These are phyloP conservation scores for Diorhabda sublineata DNA, from an alignment of 1,140 invertebrate genomes.

Conservation along the genomic window DNA sequence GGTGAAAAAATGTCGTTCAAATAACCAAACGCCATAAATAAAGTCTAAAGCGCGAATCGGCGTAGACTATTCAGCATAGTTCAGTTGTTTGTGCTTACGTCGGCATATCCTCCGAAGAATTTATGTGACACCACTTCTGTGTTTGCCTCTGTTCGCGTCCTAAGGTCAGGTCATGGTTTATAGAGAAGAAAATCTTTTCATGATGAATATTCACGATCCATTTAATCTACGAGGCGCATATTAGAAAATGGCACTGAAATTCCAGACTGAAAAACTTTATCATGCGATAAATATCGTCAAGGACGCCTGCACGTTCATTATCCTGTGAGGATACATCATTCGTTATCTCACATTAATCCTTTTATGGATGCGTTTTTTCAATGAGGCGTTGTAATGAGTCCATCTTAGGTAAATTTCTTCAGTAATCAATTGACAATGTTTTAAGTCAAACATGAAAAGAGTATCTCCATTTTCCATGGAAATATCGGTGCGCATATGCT, in stretches of 20 bases:
- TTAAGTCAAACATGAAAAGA: too few relatives aligned
- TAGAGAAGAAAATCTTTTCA: constrained; percentile 10
- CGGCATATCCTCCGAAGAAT: constrained; percentile 6
- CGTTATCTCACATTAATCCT: too few relatives aligned
- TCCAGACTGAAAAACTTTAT: not conserved
- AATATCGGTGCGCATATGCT: too few relatives aligned
- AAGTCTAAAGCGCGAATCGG: not conserved
- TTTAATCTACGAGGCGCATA: not conserved
- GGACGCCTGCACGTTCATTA: not conserved
- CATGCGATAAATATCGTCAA: not conserved
- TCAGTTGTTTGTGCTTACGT: constrained; percentile 11
- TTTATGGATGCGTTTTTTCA: too few relatives aligned
- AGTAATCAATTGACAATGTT: too few relatives aligned
- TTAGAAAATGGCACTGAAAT: constrained; percentile 4
- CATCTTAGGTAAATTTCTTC: too few relatives aligned
- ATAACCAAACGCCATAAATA: not conserved
- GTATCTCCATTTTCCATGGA: too few relatives aligned
- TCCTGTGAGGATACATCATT: too few relatives aligned
- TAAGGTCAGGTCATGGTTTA: constrained; percentile 9
- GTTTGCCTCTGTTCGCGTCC: constrained; percentile 1
- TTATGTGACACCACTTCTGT: constrained; percentile 12
- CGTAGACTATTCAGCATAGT: not conserved
- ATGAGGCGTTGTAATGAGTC: too few relatives aligned
- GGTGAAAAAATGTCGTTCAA: not conserved
- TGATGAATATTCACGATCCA: constrained; percentile 13